A percentile compares a stretch with the other conserved stretches of the same genome.
Conservation (phyloP, 2,888 invertebrate genomes). For the Netelia virgata region DNA sequence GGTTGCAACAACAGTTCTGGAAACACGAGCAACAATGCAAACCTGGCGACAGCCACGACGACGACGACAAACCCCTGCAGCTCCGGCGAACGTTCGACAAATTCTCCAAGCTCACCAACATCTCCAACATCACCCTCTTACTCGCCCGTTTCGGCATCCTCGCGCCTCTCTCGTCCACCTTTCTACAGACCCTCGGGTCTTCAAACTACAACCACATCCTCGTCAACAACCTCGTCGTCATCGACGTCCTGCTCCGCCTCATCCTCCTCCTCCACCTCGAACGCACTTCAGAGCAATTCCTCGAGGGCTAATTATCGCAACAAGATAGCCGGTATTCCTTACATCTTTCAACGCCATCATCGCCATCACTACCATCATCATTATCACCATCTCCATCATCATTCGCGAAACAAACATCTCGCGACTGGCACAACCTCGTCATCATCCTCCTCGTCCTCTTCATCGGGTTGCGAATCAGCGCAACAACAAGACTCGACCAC, state of each 20-base stretch:
- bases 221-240: conserved; percentile 70
- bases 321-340: conserved; percentile 71
- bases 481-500: conserved; percentile 57
- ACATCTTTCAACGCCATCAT: conserved; percentile 74
- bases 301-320: conserved; percentile 53
- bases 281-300: conserved; percentile 26
- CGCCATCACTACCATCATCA: conserved; percentile 77
- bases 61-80: conserved; percentile 67
- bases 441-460: conserved; percentile 61
- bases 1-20: conserved; percentile 75
- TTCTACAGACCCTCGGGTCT: conserved; percentile 59
- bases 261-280: conserved; percentile 54
- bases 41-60: conserved; percentile 58
- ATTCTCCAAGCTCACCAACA: conserved; percentile 57
- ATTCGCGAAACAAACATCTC: conserved; percentile 75
- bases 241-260: conserved; percentile 37
- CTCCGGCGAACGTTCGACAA: conserved; percentile 62
- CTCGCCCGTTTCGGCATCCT: conserved; percentile 60
- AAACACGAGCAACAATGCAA: conserved; percentile 73
- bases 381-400: conserved; percentile 79
- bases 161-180: conserved; percentile 62
- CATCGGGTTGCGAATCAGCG: conserved; percentile 53
- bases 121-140: conserved; percentile 59
- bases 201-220: conserved; percentile 53
- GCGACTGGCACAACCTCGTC: conserved; percentile 45